Conservation (phyloP, 1,140 invertebrate species). For the Aporrectodea caliginosa region DNA sequence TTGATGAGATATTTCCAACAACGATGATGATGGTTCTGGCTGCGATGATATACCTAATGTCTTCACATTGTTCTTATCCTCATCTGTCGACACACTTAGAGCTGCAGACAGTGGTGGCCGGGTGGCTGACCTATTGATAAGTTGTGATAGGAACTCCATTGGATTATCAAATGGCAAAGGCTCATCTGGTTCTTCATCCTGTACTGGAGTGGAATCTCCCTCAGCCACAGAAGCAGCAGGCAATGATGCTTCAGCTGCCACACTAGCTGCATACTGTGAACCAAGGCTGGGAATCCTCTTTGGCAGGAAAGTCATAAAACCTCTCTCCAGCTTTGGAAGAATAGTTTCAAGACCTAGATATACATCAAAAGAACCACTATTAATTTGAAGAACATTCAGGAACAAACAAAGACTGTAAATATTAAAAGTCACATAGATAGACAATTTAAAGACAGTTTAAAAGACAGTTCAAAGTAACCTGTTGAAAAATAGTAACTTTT, state of each 20-base stretch:
- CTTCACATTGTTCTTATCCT: too few species aligned
- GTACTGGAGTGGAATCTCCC: conserved; percentile 42
- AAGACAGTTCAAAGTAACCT: too few species aligned
- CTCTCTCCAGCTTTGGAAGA: background rate
- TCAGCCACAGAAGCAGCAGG: background rate
- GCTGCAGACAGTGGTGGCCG: background rate
- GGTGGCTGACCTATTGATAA: conserved; percentile 33
- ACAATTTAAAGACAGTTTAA: too few species aligned
- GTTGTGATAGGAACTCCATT: conserved; percentile 49
- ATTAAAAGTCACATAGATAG: too few species aligned
- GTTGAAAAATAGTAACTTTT: too few species aligned
- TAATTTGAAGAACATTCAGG: too few species aligned
- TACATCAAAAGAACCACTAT: background rate
- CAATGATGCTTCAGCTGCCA: background rate
- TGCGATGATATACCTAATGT: too few species aligned
- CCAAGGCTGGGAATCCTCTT: background rate
- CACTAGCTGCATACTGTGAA: background rate
- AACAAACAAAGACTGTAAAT: too few species aligned
- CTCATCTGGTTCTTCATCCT: conserved; percentile 42
- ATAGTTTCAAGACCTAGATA: background rate
- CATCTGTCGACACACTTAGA: too few species aligned
- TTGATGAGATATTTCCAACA: too few species aligned
- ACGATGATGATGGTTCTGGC: too few species aligned
- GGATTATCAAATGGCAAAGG: conserved; percentile 40
- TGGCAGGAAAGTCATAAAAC: background rate